Percentiles rank a stretch among this genome's conserved stretches.
phyloP scores from a whole-genome alignment of 2,888 invertebrate genomes.

The Mongoloraphidia duomilia region DNA sequence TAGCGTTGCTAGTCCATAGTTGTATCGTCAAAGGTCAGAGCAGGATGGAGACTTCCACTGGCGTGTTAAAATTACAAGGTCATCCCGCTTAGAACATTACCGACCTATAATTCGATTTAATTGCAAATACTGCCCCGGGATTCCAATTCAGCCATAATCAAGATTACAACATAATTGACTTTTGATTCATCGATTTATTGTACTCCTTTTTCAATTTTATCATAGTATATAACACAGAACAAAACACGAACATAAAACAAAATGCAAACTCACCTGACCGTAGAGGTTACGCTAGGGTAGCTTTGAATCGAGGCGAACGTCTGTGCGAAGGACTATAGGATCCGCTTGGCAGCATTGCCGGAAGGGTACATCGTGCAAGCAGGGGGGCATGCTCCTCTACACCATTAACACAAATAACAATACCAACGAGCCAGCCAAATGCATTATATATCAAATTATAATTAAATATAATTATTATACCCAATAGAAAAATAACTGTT shows the following conservation, averaged over 20 bases:
- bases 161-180: too few relatives aligned
- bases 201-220: too few relatives aligned
- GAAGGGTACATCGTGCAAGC: slow-evolving; percentile 21
- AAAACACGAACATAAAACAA: neutral
- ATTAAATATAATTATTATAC: neutral
- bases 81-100: too few relatives aligned
- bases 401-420: slow-evolving; percentile 14
- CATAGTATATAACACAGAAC: too few relatives aligned
- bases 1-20: too few relatives aligned
- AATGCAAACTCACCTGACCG: slow-evolving; percentile 1
- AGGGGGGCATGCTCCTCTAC: slow-evolving; percentile 39
- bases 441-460: neutral
- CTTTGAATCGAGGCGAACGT: neutral
- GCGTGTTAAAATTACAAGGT: too few relatives aligned
- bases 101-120: too few relatives aligned
- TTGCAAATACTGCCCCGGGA: too few relatives aligned
- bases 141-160: too few relatives aligned
- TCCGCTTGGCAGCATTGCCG: slow-evolving; percentile 5
- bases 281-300: neutral
- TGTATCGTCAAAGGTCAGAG: too few relatives aligned
- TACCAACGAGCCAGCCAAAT: slow-evolving; percentile 11
- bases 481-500: neutral
- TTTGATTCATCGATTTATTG: too few relatives aligned
- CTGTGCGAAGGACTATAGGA: slow-evolving; percentile 8
- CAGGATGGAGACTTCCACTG: too few relatives aligned